phyloP scores from a whole-genome alignment of 2,113 vertebrate species.

The Ascaphus truei region DNA sequence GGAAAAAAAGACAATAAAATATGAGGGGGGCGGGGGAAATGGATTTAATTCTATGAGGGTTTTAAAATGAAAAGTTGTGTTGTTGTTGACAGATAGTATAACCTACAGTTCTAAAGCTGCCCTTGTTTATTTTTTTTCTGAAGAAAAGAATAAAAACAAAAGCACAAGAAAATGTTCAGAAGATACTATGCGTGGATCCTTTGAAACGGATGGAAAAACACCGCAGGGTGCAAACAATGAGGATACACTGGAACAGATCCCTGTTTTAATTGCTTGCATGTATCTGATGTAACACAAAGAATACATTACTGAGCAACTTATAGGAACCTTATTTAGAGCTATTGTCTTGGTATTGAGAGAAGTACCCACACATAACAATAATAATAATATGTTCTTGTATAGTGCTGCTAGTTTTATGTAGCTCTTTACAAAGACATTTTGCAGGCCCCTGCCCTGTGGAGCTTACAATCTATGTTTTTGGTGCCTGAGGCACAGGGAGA shows the following conservation, averaged over 20 bases:
- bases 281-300: slow-evolving; percentile 58
- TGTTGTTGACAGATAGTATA: slow-evolving; percentile 28
- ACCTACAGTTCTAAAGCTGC: slow-evolving; percentile 41
- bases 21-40: slow-evolving; percentile 56
- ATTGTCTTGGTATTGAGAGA: no score
- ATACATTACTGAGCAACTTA: slow-evolving; percentile 41
- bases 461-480: no score
- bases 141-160: slow-evolving; percentile 40
- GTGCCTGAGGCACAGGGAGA: no score
- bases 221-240: slow-evolving; percentile 61
- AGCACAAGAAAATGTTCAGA: slow-evolving; percentile 45
- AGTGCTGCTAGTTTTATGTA: no score
- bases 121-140: slow-evolving; percentile 43
- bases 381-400: no score
- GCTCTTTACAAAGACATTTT: no score
- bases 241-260: slow-evolving; percentile 54
- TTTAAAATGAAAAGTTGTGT: slow-evolving; percentile 50
- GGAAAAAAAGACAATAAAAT: slow-evolving; percentile 73
- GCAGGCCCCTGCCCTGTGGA: no score
- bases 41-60: slow-evolving; percentile 68
- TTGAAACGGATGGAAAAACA: slow-evolving; percentile 63
- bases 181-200: slow-evolving; percentile 48
- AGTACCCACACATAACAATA: no score
- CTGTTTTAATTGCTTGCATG: slow-evolving; percentile 65
- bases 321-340: no score